phyloP scores from a whole-genome alignment of 2,113 vertebrate genomes.

The Oncorhynchus masou region DNA sequence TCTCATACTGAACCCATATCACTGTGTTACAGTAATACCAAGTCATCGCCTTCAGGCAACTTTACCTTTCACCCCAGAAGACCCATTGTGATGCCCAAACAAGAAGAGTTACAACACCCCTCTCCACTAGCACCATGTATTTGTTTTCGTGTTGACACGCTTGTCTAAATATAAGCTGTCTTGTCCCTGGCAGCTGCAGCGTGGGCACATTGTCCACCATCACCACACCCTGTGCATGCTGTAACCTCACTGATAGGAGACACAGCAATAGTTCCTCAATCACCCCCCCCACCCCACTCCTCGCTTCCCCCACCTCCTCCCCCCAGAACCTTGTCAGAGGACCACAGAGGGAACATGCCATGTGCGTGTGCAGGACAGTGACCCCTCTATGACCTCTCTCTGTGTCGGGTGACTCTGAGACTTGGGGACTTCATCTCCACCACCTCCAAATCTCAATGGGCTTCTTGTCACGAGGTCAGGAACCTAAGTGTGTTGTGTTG shows the following conservation, averaged over 20 bases:
- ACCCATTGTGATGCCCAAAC: not conserved
- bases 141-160: not conserved
- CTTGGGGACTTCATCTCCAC: slow-evolving; percentile 53
- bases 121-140: not conserved
- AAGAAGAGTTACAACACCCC: not conserved
- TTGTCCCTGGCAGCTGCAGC: slow-evolving; percentile 16
- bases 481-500: not conserved
- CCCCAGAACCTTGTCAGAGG: slow-evolving; percentile 24
- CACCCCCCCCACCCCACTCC: not conserved
- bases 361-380: slow-evolving; percentile 51
- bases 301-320: not conserved
- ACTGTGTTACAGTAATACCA: not conserved
- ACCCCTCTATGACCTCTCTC: slow-evolving; percentile 37
- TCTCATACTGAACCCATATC: not conserved
- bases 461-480: slow-evolving; percentile 10
- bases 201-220: slow-evolving; percentile 44
- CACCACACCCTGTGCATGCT: slow-evolving; percentile 30
- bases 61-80: not conserved
- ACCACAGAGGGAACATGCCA: slow-evolving; percentile 61
- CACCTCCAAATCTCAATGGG: not conserved
- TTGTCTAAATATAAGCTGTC: slow-evolving; percentile 16
- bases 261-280: slow-evolving; percentile 67
- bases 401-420: not conserved
- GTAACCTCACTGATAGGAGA: slow-evolving; percentile 51
- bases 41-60: not conserved